A percentile compares a stretch with the other conserved stretches of the same genome.
Evolutionary conservation across 2,113 vertebrate genomes (phyloP).

Genomic region (Pluvianellus socialis): DNA sequence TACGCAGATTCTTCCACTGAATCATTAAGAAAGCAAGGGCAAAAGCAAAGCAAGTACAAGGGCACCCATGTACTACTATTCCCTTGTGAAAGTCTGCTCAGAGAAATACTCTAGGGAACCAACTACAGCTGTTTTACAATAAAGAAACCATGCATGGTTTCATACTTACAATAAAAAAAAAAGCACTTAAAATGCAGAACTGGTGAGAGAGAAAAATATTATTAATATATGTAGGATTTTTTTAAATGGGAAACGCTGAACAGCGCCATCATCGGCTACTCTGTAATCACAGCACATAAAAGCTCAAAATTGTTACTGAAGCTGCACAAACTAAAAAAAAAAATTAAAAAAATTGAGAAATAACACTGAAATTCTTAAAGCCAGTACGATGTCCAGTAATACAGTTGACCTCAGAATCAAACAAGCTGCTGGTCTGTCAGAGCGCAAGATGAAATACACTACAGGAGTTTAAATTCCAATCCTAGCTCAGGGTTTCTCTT

Average conservation of each 20-base stretch:
- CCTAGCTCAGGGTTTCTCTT: conserved; percentile 3
- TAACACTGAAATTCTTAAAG: neutral
- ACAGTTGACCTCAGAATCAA: neutral
- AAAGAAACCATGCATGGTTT: neutral
- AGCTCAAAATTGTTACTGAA: neutral
- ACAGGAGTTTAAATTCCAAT: conserved; percentile 36
- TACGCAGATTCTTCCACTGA: neutral
- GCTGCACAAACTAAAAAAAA: neutral
- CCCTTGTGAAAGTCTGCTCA: neutral
- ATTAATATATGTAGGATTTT: neutral
- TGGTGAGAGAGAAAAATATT: neutral
- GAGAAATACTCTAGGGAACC: neutral
- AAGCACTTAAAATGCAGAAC: neutral
- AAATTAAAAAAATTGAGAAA: neutral
- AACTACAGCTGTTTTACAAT: neutral
- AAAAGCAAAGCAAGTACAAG: no score
- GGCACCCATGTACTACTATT: neutral
- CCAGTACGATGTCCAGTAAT: neutral
- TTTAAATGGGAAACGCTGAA: neutral
- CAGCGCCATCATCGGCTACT: neutral
- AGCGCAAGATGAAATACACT: neutral
- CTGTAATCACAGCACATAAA: neutral
- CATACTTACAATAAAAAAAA: neutral
- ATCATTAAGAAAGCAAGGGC: neutral
- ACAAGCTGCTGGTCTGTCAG: neutral